Base-by-base conservation (phyloP, 2,797 vertebrate genomes). In the Cyclopterus lumpus region DNA sequence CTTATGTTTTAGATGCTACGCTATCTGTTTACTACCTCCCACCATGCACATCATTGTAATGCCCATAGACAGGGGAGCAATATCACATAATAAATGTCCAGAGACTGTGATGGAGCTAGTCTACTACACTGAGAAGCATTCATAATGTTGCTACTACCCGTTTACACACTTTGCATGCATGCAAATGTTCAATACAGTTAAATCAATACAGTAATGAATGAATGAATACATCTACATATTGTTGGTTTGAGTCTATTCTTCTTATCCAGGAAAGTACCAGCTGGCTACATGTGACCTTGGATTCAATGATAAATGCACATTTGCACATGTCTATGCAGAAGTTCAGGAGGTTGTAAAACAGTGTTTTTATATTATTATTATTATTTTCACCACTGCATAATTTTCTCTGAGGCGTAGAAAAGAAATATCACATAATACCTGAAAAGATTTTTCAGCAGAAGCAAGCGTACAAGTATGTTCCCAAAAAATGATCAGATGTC, bases 31-130 rank as follows among this genome's bases (percentile, higher is more conserved):
- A 75, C 83, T 49, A 42, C 79, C 75, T 83, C 75, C 66, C 79
- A 69, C 72, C 54, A 58, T 73, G 74, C 85, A 85, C 73, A 86
- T 88, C 80, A 72, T 62, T 76, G 72, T 79, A 85, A 92, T 79
- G 64, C 64, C 86, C 60, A 69, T 51, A 86, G 58, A 58, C 86
- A 81, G 46, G 88, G 81, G 88, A 90, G 83, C 87, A 79, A 89
- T 89, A 87, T 79, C 81, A 67, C 71, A 75, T 86, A 88, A 88
- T 84, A 72, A 73, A 86, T 48, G 73, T 81, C 75, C 75, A 22
- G 83, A 89, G 85, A 86, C 79, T 40, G 32, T 22, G 80, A 75
- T 79, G 34, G 73, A 78, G 76, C 59, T 44, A 55, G 67, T 58
- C 67, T 76, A 46, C 72, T 16, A 42, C 71, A 22, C 20, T 61